Conservation (phyloP, 2,797 vertebrate species). For the Graptemys geographica region DNA sequence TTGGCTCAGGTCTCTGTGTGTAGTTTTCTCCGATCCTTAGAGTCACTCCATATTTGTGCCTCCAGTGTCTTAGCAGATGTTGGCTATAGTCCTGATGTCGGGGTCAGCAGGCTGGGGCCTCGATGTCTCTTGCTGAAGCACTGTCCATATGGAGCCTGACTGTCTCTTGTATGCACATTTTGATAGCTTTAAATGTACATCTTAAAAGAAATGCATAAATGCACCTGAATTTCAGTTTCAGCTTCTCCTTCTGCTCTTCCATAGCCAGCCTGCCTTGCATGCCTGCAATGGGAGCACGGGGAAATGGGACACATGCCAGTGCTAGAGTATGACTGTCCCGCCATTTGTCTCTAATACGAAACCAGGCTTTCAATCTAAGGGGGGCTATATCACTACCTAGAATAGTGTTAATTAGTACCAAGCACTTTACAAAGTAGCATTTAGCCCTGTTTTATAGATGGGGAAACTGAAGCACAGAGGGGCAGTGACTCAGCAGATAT, state of each 20-base stretch:
- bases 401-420: neutral
- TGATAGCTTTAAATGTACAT: neutral
- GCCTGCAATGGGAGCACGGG: neutral
- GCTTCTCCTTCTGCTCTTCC: neutral
- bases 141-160: neutral
- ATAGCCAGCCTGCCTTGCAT: neutral
- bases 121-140: neutral
- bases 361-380: neutral
- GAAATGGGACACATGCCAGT: accelerated
- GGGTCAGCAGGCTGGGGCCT: neutral
- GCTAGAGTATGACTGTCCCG: neutral
- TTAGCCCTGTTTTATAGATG: neutral
- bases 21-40: neutral
- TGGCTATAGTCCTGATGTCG: neutral
- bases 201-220: neutral
- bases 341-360: neutral
- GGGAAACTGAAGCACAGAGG: neutral
- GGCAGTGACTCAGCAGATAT: neutral
- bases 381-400: accelerated
- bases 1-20: accelerated
- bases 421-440: neutral
- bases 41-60: neutral
- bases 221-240: neutral
- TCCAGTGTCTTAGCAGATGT: accelerated
- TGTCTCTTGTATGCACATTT: neutral